Percentiles rank a stretch among this genome's conserved stretches.
Conservation (phyloP, 35 echinoderm and acorn worm genomes). For the Ophioderma brevispina region DNA sequence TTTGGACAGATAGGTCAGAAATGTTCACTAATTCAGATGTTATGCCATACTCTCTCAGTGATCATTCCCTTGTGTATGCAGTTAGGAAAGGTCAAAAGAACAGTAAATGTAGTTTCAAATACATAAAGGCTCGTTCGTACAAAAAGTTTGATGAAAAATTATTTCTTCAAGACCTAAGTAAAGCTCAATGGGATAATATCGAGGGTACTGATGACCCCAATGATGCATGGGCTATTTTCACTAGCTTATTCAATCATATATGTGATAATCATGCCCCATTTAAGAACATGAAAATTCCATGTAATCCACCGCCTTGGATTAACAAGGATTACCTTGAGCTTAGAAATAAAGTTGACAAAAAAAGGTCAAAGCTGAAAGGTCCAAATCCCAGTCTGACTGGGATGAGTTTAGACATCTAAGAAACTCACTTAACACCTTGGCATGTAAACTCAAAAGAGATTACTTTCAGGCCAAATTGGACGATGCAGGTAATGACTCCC, state of each 20-base stretch:
- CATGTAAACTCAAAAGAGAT: background rate
- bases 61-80: too few relatives aligned
- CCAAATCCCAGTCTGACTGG: background rate
- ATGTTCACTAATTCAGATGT: too few relatives aligned
- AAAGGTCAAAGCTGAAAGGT: background rate
- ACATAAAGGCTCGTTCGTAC: too few relatives aligned
- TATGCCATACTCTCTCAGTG: too few relatives aligned
- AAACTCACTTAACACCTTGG: background rate
- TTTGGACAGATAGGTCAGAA: too few relatives aligned
- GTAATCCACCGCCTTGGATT: background rate
- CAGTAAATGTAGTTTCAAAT: too few relatives aligned
- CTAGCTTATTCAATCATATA: background rate
- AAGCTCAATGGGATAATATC: too few relatives aligned
- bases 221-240: too few relatives aligned
- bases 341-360: background rate
- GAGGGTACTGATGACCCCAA: too few relatives aligned
- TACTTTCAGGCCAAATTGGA: background rate
- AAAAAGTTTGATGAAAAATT: too few relatives aligned
- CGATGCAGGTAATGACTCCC: background rate
- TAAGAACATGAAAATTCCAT: background rate
- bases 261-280: constrained; percentile 6
- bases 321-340: background rate
- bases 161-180: too few relatives aligned
- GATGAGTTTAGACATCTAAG: background rate
- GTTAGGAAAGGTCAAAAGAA: too few relatives aligned